Percentiles rank a stretch among this genome's conserved stretches.
Conservation (phyloP, 2,888 invertebrate genomes). For the Aphodius granarius region DNA sequence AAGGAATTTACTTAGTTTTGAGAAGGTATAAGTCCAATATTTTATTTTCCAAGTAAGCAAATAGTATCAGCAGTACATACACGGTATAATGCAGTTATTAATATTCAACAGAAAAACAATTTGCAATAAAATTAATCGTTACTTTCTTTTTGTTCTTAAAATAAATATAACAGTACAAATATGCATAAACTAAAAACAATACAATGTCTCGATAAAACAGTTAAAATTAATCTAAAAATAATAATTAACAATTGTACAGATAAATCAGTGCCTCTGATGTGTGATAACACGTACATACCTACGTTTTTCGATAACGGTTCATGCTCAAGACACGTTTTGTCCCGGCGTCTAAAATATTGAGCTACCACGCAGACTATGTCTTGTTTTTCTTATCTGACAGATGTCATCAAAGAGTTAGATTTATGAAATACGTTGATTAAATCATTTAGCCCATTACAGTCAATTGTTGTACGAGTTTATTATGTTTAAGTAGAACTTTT, state of each 20-base stretch:
- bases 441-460: not conserved
- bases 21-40: no score
- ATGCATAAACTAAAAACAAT: not conserved
- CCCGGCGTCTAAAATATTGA: not conserved
- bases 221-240: not conserved
- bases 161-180: not conserved
- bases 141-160: no score
- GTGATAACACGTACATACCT: not conserved
- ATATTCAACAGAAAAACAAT: no score
- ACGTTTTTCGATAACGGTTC: not conserved
- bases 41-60: no score
- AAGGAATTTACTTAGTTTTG: no score
- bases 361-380: not conserved
- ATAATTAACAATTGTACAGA: not conserved
- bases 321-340: not conserved
- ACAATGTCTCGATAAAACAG: not conserved
- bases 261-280: not conserved
- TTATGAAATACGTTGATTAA: not conserved
- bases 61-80: no score
- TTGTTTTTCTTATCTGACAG: not conserved
- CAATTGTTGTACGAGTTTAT: not conserved
- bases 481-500: not conserved
- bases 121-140: no score
- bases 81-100: no score
- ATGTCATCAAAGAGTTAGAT: not conserved